Evolutionary conservation across 2,888 invertebrate species (phyloP), one percentile per base, ranked within the genome.

Genomic region (Eudemis profundana): DNA sequence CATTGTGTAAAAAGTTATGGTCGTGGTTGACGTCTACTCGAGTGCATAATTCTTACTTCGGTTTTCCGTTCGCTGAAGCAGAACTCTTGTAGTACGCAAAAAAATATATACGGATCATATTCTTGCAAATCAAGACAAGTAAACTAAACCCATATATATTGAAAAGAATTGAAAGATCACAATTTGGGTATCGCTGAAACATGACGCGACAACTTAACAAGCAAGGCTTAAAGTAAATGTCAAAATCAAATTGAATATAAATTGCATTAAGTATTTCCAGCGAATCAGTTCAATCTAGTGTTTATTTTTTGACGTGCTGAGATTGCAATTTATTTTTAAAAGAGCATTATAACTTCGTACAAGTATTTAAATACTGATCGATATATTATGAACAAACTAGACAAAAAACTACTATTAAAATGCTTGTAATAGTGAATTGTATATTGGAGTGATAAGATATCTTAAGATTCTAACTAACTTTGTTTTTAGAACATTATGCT

Each of bases 21-120:
- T 33, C 12, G 15, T 29, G 33, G 27, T 51, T 64, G 44, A 44
- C 27, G 23, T 50, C 27, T 38, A 51, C 36, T 59, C 57, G 23
- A 64, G 14, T 50, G 57, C 33, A 21, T 40, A 56, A 56, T 40
- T n/a, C 19, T 51, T 12, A 23, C 19, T 51, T 12, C 14, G 8
- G 40, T 19, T 50, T 57, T 27, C 33, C 12, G 57, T 27, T 10
- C 19, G 36, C 33, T 51, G 27, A 44, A 64, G 57, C 64, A 56
- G 56, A 56, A 40, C 27, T 8, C 2, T 33, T 10, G 8, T 8
- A 33, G 5, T 33, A 33, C 8, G 33, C 8, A 8, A 33, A 33
- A 8, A 33, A 33, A 33, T 27, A 7, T 27, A 27, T 27, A 7
- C 27, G 4, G 1, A 27, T 27, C 33, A 33, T 10, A 33, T 4